Conservation (phyloP, 1,140 invertebrate species). For the Trigoniulus corallinus region DNA sequence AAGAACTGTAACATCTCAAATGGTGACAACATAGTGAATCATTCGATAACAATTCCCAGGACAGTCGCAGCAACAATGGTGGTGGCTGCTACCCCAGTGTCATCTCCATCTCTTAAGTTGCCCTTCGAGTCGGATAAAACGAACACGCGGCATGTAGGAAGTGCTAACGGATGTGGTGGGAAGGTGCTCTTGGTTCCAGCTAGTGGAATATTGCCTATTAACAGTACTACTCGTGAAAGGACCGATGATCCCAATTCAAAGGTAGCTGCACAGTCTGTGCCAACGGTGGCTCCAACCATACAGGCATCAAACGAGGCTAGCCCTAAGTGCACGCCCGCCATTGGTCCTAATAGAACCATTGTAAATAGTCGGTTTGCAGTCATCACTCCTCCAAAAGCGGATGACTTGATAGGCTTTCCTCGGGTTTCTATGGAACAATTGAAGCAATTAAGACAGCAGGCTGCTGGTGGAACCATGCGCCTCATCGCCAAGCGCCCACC, state of each 20-base stretch:
- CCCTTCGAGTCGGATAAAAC: too few species aligned
- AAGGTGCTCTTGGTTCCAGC: too few species aligned
- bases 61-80: background rate
- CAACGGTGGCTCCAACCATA: background rate
- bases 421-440: constrained; percentile 10
- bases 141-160: too few species aligned
- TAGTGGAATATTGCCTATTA: too few species aligned
- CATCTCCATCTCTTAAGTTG: too few species aligned
- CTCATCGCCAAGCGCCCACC: background rate
- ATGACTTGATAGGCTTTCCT: constrained; percentile 11
- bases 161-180: too few species aligned
- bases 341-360: background rate
- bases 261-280: background rate
- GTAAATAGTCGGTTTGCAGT: background rate
- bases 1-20: background rate
- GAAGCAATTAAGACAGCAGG: constrained; percentile 9
- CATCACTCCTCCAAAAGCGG: background rate
- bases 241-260: too few species aligned
- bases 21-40: background rate
- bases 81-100: background rate
- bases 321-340: too few species aligned
- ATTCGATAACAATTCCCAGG: background rate
- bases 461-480: constrained; percentile 10
- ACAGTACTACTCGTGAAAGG: too few species aligned
- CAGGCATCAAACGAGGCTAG: background rate